Evolutionary conservation across 2,888 invertebrate species (phyloP).

Genomic region (Nezara viridula): DNA sequence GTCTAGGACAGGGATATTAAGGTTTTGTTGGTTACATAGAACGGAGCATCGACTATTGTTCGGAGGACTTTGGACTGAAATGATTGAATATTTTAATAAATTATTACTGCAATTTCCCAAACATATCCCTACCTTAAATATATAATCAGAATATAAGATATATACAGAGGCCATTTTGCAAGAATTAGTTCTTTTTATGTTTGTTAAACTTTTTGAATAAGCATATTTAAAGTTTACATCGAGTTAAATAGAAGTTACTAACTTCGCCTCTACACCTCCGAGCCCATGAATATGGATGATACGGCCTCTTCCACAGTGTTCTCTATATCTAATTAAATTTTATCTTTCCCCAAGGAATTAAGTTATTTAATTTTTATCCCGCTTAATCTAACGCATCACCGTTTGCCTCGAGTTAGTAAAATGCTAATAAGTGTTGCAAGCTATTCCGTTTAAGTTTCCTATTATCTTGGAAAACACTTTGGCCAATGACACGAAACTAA

Average conservation of each 20-base stretch:
- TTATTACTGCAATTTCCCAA: no score
- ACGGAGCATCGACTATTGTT: no score
- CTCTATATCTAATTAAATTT: conserved; percentile 39
- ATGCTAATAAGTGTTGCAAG: conserved; percentile 21
- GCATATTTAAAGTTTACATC: background rate
- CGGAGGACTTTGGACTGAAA: no score
- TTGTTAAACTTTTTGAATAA: no score
- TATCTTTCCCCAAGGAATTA: background rate
- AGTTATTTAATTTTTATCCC: conserved; percentile 10
- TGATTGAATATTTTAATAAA: no score
- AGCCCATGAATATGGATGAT: background rate
- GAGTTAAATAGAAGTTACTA: background rate
- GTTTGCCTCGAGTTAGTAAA: background rate
- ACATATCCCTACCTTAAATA: no score
- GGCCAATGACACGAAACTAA: background rate
- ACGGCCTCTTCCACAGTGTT: background rate
- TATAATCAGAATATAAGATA: no score
- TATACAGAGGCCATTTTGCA: no score
- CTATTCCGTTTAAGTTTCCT: background rate
- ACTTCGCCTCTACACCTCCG: background rate
- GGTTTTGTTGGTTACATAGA: no score
- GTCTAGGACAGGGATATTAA: no score
- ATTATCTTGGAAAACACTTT: conserved; percentile 7
- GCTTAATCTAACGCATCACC: background rate
- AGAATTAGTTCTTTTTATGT: no score